Evolutionary conservation across 2,113 vertebrate genomes (phyloP), one percentile per base, ranked within the genome.

Genomic region (Sula dactylatra): DNA sequence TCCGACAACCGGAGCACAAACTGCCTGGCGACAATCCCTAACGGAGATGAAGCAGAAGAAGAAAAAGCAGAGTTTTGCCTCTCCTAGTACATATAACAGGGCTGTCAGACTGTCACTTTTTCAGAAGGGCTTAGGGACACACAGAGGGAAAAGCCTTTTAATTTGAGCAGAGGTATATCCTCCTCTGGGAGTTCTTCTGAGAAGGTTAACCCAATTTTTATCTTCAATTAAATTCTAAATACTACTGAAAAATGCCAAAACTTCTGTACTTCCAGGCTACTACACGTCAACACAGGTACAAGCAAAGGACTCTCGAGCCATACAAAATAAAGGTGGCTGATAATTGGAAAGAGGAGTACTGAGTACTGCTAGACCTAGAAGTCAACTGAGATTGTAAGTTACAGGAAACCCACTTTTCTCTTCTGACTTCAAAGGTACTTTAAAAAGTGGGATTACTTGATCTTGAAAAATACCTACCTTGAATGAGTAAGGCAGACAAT

Each of bases 271-370:
- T 76, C 50, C 56, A 56, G 45, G 11, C 25, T 17, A 31, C 6
- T n/a, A 32, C 44, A 32, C 1, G 1, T 18, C 31, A 52, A 32
- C 29, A 19, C 0, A 42, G 44, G 47, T 11, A 8, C 6, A 50
- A 74, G 49, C 20, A 6, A 29, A 14, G 44, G 32, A 16, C 26
- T 58, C 38, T n/a, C 50, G 26, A 49, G 18, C 21, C 49, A 14
- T 3, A 29, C 9, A 21, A 22, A 56, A 55, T 24, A 25, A 52
- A 58, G 26, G 44, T 1, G 4, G 22, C 11, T 6, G 44, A 9
- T 21, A 13, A 8, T 25, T 34, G 59, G 58, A 3, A 44, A n/a
- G n/a, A 83, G 20, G 38, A 45, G 17, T 3, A 38, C 22, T 27
- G 38, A 45, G 17, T 3, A 38, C 22, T 27, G 49, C 50, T 29